phyloP scores from a whole-genome alignment of 2,113 vertebrate genomes.

The Thryonomys swinderianus region DNA sequence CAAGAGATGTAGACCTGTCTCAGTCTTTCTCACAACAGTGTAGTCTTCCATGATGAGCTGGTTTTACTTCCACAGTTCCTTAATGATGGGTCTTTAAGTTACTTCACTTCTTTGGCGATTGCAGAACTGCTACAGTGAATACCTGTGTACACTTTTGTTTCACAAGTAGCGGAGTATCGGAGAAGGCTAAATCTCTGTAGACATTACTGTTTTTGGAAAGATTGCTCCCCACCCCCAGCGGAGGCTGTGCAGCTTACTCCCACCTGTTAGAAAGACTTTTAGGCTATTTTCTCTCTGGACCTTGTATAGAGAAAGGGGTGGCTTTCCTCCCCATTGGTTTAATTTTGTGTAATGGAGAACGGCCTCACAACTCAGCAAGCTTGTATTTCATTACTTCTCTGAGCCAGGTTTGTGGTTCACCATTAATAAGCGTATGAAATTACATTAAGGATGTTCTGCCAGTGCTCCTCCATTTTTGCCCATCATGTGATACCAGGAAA shows the following conservation, averaged over 20 bases:
- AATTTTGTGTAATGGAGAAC: neutral
- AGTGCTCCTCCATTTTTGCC: neutral
- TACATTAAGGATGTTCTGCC: neutral
- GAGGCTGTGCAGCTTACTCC: neutral
- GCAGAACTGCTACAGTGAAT: neutral
- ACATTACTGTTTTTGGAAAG: neutral
- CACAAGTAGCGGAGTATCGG: accelerated
- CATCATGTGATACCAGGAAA: neutral
- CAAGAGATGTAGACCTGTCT: accelerated
- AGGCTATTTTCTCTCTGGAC: neutral
- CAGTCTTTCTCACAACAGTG: neutral
- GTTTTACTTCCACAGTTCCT: neutral
- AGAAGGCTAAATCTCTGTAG: neutral
- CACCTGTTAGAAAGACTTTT: neutral
- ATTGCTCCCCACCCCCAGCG: neutral
- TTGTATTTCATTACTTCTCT: neutral
- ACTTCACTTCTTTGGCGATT: neutral
- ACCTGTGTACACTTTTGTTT: neutral
- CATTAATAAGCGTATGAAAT: neutral
- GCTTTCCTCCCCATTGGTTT: neutral
- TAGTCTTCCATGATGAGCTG: accelerated
- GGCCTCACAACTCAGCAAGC: constrained; percentile 4
- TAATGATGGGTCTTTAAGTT: neutral
- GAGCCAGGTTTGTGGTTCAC: neutral
- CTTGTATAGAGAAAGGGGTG: neutral